Percentiles rank a stretch among this genome's conserved stretches.
These are phyloP conservation scores for Isoperla grammatica DNA, from an alignment of 2,888 invertebrate genomes.

Conservation along the genomic window DNA sequence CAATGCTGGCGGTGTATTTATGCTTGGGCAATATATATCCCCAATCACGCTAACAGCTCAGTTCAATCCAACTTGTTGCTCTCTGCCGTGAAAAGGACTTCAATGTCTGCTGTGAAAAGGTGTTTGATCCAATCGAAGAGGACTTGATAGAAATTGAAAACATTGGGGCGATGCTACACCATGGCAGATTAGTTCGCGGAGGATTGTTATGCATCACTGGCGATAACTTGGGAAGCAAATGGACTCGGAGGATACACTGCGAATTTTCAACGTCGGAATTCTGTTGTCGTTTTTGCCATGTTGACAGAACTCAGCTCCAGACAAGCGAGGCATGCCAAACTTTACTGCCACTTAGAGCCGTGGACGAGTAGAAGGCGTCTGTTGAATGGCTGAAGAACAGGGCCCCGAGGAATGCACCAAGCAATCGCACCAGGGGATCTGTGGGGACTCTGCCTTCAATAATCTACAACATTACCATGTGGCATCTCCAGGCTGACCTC, in stretches of 20 bases:
- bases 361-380: background rate
- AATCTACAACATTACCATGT: background rate
- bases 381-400: background rate
- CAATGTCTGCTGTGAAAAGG: slow-evolving; percentile 11
- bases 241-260: slow-evolving; percentile 31
- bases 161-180: slow-evolving; percentile 14
- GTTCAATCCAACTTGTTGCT: slow-evolving; percentile 28
- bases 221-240: slow-evolving; percentile 34
- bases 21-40: slow-evolving; percentile 28
- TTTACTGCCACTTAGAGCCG: background rate
- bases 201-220: slow-evolving; percentile 31
- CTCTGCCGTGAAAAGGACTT: slow-evolving; percentile 25
- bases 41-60: slow-evolving; percentile 26
- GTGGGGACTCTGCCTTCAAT: background rate
- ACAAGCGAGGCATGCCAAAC: background rate
- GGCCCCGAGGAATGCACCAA: too few species aligned
- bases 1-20: slow-evolving; percentile 30
- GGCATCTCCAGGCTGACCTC: background rate
- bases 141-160: slow-evolving; percentile 25
- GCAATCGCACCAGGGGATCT: background rate
- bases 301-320: background rate
- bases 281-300: slow-evolving; percentile 33
- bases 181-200: slow-evolving; percentile 14
- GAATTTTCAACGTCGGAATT: slow-evolving; percentile 28
- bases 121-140: slow-evolving; percentile 27